Base-by-base conservation (phyloP, 2,888 invertebrate genomes). In the Rapana venosa region DNA sequence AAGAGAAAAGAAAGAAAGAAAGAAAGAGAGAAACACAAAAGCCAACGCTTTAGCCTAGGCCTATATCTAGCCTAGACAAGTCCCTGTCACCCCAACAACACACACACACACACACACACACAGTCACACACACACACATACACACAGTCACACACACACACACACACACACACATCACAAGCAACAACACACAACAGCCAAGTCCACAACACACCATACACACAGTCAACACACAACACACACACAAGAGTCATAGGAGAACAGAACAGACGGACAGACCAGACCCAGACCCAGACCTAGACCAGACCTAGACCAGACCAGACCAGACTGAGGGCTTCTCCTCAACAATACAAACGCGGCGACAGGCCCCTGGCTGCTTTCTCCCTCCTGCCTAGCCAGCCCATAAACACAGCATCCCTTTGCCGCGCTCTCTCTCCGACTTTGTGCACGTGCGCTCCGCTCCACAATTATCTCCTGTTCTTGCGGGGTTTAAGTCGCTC, bases 341-440 rank as follows among this genome's bases (percentile, higher is more conserved):
- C 47, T 47, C 47, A 47, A 2, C 2, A 47, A 8, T 8, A 47
- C 47, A 22, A 61, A 17, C 77, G 17, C 77, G 4, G 77, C 32
- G 77, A 32, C 77, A 79, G 32, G 32, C 77, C 47, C 32, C 77
- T 32, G 32, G 32, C 77, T 8, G 77, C 77, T 32, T 79, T 79
- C 77, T 35, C 35, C 77, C 47, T 2, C 8, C 47, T n/a, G n/a
- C n/a, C n/a, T n/a, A n/a, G n/a, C 77, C n/a, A 32, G 77, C 77
- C 77, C 77, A 79, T 79, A 79, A 79, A 79, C 77, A 32, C 77
- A 30, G 77, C 77, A 79, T 79, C 77, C 77, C 77, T 79, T 13
- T 20, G 32, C 77, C 77, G 20, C 61, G 15, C 61, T 22, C 6
- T 58, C 58, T 15, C 58, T 13, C 77, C 11, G 77, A 79, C 26